Base-by-base conservation (phyloP, 2,113 vertebrate genomes). In the Cyanoderma ruficeps region DNA sequence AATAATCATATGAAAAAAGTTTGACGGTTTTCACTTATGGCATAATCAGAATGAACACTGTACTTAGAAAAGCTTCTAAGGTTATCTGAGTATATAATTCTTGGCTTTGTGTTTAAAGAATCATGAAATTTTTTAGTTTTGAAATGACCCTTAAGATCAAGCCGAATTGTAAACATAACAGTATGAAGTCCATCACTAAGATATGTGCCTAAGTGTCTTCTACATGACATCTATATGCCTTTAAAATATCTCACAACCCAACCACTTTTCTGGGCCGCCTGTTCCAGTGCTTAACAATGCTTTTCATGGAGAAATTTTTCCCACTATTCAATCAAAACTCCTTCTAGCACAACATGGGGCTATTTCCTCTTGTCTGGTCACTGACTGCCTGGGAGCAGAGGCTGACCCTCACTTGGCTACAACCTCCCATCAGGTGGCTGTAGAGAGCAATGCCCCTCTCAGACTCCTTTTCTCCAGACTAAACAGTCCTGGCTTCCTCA, bases 101-200 rank as follows among this genome's bases (percentile, higher is more conserved):
- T 42, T 80, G 52, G 20, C 19, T 83, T 70, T 65, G 25, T 70
- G 20, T 83, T 67, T 49, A 83, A 72, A 67, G 25, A 75, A 56
- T 61, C 1, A 44, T 15, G 20, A 25, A 57, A 68, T 10, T 9
- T 9, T 33, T 68, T 30, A 46, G 6, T 9, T 33, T 79, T 59
- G 30, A 74, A 71, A 83, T 61, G 27, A 79, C 7, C 7, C 7
- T 63, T 56, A 68, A 50, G 37, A 46, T 35, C 6, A 4, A 63
- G 15, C 13, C 0, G 4, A 56, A 69, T 9, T 0, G 0, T 69
- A 15, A 83, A 50, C 3, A 5, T 8, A 46, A n/a, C 12, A 70
- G 12, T 35, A 24, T 7, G 19, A 68, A 50, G 7, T 49, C 27
- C 23, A 56, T 46, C 42, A 42, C 19, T 71, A 77, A 37, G n/a